These are phyloP conservation scores for Microplitis demolitor DNA, from an alignment of 1,140 invertebrate genomes.

Conservation along the genomic window DNA sequence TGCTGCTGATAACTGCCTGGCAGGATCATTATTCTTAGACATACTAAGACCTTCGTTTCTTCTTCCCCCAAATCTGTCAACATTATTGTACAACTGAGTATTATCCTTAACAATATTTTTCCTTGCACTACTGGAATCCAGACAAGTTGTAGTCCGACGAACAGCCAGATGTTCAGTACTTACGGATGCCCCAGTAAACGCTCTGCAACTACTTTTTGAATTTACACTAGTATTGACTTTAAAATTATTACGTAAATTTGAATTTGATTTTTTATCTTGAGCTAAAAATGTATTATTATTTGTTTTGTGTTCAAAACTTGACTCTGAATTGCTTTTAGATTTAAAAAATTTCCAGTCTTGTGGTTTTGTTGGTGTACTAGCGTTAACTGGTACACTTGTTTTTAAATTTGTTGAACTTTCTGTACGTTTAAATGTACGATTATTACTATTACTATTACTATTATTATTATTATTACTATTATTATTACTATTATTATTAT, in stretches of 20 bases:
- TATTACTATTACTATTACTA: too few relatives aligned
- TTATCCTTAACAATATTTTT: slow-evolving; percentile 17
- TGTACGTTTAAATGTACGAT: background rate
- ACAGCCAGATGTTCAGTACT: slow-evolving; percentile 29
- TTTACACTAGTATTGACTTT: background rate
- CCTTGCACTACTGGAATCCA: slow-evolving; percentile 20
- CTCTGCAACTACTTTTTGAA: background rate
- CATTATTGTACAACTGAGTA: slow-evolving; percentile 12
- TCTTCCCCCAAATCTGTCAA: slow-evolving; percentile 36
- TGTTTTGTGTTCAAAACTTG: slow-evolving; percentile 19
- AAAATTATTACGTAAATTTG: background rate
- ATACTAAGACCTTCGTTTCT: slow-evolving; percentile 19
- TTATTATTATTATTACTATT: too few relatives aligned
- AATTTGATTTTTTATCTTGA: slow-evolving; percentile 12
- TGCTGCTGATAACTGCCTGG: too few relatives aligned
- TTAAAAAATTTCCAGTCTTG: slow-evolving; percentile 46
- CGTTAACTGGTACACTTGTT: background rate
- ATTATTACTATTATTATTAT: too few relatives aligned
- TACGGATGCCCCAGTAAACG: slow-evolving; percentile 25
- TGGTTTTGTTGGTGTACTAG: background rate
- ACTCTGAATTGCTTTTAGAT: slow-evolving; percentile 43
- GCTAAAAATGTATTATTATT: background rate
- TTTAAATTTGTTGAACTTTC: background rate
- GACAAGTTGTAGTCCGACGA: background rate
- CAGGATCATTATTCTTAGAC: background rate